Evolutionary conservation across 2,797 vertebrate genomes (phyloP), one percentile per base, ranked within the genome.

Genomic region (Neomorphus geoffroyi): DNA sequence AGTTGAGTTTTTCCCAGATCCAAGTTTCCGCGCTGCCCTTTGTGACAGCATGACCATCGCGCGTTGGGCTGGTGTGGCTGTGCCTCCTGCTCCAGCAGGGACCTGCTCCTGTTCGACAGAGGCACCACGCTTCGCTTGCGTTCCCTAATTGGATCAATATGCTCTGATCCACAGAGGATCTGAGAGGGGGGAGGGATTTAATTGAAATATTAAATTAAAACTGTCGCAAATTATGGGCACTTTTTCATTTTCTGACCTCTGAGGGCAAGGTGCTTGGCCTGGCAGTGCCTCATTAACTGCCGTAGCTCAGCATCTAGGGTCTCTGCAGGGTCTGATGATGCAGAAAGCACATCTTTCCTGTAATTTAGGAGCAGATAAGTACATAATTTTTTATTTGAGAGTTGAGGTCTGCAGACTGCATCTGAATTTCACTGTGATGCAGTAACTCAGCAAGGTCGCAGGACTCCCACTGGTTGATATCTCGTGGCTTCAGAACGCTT

Each of bases 151-250:
- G 41, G 48, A 93, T 89, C 80, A 67, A 56, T 74, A 73, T 60
- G 45, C 79, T 43, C 77, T 70, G 71, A 67, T 88, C 61, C 24
- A 33, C 66, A 72, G 71, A 56, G 89, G 73, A 73, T 79, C 69
- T 67, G 24, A 16, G 27, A 56, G 50, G 71, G 35, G 84, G 51
- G 58, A 17, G 30, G 11, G n/a, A n/a, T 2, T 30, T 96, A 96
- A 97, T 91, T 96, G 92, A 94, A 95, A 95, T 85, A 94, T 93
- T 96, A 94, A 93, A 94, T 93, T 58, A 27, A 88, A 90, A 90
- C 73, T 32, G 94, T 96, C 26, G 65, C 79, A 80, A 79, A 79
- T 86, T 74, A 84, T 50, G 43, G 81, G 58, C 79, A 32, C 66
- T 43, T 93, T 88, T 95, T 93, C 93, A 56, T 35, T 93, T 86